phyloP scores from a whole-genome alignment of 1,140 invertebrate genomes.

The Hyposmocoma kahamanoa region DNA sequence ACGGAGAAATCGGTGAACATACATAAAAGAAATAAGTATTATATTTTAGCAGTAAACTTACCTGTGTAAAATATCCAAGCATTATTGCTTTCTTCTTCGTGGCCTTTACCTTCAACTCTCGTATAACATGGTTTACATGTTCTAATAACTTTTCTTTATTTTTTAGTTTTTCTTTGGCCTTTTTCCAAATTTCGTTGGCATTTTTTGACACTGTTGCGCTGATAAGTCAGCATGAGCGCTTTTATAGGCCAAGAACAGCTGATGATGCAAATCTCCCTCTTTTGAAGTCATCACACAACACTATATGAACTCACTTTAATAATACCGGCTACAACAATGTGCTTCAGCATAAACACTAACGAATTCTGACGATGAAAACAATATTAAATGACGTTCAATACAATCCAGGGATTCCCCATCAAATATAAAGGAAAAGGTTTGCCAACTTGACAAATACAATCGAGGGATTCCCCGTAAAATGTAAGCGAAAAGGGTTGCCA shows the following conservation, averaged over 20 bases:
- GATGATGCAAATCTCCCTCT: conserved; percentile 1
- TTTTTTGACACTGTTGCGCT: conserved; percentile 12
- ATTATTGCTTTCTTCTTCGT: conserved; percentile 13
- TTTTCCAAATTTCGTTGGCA: background rate
- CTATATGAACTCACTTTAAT: conserved; percentile 3
- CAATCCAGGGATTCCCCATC: conserved; percentile 4
- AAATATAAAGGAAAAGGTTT: conserved; percentile 4
- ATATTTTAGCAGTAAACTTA: too few relatives aligned
- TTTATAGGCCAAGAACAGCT: conserved; percentile 13
- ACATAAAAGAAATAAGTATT: too few relatives aligned
- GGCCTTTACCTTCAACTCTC: conserved; percentile 11
- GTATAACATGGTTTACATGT: conserved; percentile 13
- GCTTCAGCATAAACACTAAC: conserved; percentile 1
- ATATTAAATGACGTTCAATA: conserved; percentile 7
- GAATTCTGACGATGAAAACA: conserved; percentile 3
- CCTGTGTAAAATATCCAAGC: too few relatives aligned
- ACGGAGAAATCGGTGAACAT: too few relatives aligned
- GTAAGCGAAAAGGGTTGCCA: background rate
- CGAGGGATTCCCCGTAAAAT: conserved; percentile 2
- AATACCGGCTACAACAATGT: conserved; percentile 3
- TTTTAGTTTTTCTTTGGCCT: background rate
- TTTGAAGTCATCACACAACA: background rate
- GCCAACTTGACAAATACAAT: conserved; percentile 1
- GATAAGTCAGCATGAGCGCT: conserved; percentile 11
- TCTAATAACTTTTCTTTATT: conserved; percentile 7